Percentiles rank a stretch among this genome's conserved stretches.
Evolutionary conservation across 2,888 invertebrate species (phyloP).

Genomic region (Belgica antarctica): DNA sequence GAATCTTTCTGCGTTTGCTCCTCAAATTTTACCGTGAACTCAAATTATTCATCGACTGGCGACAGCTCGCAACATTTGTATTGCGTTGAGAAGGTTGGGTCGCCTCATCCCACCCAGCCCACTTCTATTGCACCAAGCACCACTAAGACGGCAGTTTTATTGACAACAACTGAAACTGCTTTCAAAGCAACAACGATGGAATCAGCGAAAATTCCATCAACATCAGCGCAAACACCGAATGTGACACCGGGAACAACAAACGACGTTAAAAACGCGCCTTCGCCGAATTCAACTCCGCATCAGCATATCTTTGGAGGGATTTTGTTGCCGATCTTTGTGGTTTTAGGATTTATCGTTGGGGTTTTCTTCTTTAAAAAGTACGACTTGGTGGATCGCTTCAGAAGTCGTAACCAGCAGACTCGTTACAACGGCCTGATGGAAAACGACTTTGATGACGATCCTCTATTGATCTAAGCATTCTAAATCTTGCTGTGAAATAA

Average conservation of each 20-base stretch:
- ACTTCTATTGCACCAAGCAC: too few relatives aligned
- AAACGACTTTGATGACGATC: slow-evolving; percentile 41
- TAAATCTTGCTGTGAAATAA: not conserved
- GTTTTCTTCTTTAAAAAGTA: slow-evolving; percentile 47
- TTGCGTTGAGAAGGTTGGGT: slow-evolving; percentile 13
- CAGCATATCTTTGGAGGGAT: slow-evolving; percentile 48
- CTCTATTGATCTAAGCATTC: slow-evolving; percentile 29
- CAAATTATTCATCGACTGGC: not conserved
- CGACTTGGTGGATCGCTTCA: slow-evolving; percentile 46
- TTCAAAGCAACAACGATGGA: not conserved
- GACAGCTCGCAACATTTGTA: slow-evolving; percentile 19
- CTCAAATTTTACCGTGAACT: not conserved
- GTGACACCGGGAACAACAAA: slow-evolving; percentile 19
- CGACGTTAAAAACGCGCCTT: not conserved
- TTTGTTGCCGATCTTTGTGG: slow-evolving; percentile 47
- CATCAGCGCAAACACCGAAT: not conserved
- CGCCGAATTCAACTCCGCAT: slow-evolving; percentile 45
- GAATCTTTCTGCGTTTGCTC: slow-evolving; percentile 9
- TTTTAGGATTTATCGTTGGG: slow-evolving; percentile 46
- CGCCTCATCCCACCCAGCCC: too few relatives aligned
- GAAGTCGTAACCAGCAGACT: slow-evolving; percentile 20
- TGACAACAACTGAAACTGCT: not conserved
- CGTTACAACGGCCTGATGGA: slow-evolving; percentile 34
- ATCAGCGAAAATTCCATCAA: slow-evolving; percentile 31
- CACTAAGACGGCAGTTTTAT: too few relatives aligned